Percentiles rank a stretch among this genome's conserved stretches.
These are phyloP conservation scores for Gymnobelideus leadbeateri DNA, from an alignment of 2,113 vertebrate species.

Conservation along the genomic window DNA sequence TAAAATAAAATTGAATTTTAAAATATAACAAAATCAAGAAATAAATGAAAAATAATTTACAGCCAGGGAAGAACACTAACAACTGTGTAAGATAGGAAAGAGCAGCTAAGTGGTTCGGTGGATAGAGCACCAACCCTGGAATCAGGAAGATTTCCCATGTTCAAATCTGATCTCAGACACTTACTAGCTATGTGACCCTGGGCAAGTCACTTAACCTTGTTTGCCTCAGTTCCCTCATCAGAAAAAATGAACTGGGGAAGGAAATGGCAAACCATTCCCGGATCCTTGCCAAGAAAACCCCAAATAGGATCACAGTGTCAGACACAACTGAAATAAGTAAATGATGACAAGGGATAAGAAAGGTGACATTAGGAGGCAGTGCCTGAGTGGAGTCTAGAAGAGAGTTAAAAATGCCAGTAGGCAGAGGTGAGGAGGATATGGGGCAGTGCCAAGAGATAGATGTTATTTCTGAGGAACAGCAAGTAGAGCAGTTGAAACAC, in stretches of 20 bases:
- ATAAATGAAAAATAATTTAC: background rate
- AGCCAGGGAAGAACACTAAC: background rate
- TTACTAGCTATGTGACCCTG: background rate
- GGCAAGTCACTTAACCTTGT: background rate
- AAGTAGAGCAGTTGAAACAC: background rate
- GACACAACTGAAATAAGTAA: background rate
- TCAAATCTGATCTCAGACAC: background rate
- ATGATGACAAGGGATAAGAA: background rate
- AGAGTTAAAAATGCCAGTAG: background rate
- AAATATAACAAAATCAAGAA: background rate
- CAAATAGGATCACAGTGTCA: background rate
- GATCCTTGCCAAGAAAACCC: background rate
- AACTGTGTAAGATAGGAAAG: background rate
- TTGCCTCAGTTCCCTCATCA: background rate
- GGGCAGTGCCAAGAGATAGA: background rate
- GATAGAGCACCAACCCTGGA: background rate
- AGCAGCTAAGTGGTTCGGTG: background rate
- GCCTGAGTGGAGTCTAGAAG: background rate
- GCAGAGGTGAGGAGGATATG: background rate
- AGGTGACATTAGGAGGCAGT: background rate
- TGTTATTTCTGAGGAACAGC: background rate
- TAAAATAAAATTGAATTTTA: background rate
- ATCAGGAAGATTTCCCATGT: background rate
- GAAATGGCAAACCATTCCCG: background rate
- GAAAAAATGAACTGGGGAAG: background rate